A percentile compares a stretch with the other conserved stretches of the same genome.
phyloP scores from a whole-genome alignment of 2,113 vertebrate genomes.

The Nothobranchius kuhntae region DNA sequence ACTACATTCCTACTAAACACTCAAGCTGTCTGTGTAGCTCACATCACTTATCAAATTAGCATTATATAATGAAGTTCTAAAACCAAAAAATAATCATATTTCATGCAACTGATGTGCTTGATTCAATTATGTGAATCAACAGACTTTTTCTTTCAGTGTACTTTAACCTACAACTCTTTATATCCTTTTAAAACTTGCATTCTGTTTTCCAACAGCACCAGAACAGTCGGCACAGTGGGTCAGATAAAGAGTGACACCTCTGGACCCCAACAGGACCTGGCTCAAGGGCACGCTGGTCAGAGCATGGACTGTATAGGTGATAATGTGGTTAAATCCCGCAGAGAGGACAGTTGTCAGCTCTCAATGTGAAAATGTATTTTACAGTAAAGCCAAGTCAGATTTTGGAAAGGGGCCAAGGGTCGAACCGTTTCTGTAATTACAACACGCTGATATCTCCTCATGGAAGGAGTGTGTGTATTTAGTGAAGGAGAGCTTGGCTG shows the following conservation, averaged over 20 bases:
- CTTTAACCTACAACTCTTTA: too few species aligned
- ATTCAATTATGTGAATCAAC: too few species aligned
- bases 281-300: slow-evolving; percentile 42
- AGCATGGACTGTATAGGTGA: slow-evolving; percentile 35
- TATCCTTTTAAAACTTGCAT: not conserved
- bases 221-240: slow-evolving; percentile 9
- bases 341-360: slow-evolving; percentile 35
- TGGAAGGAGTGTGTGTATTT: slow-evolving; percentile 10
- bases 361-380: slow-evolving; percentile 27
- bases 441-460: slow-evolving; percentile 11
- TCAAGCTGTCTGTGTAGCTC: too few species aligned
- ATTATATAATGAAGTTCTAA: too few species aligned
- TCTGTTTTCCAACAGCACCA: not conserved
- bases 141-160: too few species aligned
- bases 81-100: too few species aligned
- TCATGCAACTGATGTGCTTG: too few species aligned
- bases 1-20: too few species aligned
- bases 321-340: slow-evolving; percentile 42
- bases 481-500: slow-evolving; percentile 1
- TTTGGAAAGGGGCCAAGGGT: slow-evolving; percentile 50
- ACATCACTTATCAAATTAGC: too few species aligned
- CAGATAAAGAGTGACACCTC: slow-evolving; percentile 30
- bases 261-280: slow-evolving; percentile 1
- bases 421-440: slow-evolving; percentile 29
- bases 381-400: slow-evolving; percentile 37